Base-by-base conservation (phyloP, 1,140 invertebrate genomes). In the Daktulosphaira vitifoliae region DNA sequence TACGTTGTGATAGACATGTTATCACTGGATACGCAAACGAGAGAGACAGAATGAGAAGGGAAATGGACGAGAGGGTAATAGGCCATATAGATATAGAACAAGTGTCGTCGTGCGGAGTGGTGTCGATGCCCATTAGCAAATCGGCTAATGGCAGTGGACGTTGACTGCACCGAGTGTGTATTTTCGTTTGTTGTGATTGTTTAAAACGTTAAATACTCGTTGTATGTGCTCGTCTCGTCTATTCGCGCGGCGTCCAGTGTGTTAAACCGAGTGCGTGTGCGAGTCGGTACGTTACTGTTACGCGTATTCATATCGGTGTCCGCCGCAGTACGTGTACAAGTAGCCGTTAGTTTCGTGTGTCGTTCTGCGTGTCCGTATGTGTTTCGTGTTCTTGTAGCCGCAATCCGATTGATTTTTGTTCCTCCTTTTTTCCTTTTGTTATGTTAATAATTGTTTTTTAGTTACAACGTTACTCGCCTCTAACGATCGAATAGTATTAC, bases 321-420 rank as follows among this genome's bases (percentile, higher is more conserved):
- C 51, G 29, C 16, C 2, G 20, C 15, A 29, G 52, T 7, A 23
- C 15, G 51, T 23, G 22, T 54, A 38, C 23, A 38, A 13, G 16
- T 38, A 54, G 37, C 23, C 52, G 52, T 54, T 33, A 54, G 52
- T 54, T 20, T 20, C 22, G 52, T 54, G 37, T 54, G 52, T 54
- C 37, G 37, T 54, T 25, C 37, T 52, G 37, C 50, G 29, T 52
- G 50, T 52, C 50, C 50, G 37, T 54, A 11, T 54, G 33, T 42
- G 33, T 54, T 54, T 33, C 11, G 52, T 54, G 51, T 53, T 18
- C 51, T n/a, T 29, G 51, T 52, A n/a, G 18, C 15, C 50, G 26
- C 26, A n/a, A 26, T 9, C 18, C 18, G 18, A 15, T 53, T 15
- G 8, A 6, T 13, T 53, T 38, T n/a, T 38, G 13, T n/a, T 22